Evolutionary conservation across 2,888 invertebrate genomes (phyloP).

Genomic region (Bruchidius siliquastri): DNA sequence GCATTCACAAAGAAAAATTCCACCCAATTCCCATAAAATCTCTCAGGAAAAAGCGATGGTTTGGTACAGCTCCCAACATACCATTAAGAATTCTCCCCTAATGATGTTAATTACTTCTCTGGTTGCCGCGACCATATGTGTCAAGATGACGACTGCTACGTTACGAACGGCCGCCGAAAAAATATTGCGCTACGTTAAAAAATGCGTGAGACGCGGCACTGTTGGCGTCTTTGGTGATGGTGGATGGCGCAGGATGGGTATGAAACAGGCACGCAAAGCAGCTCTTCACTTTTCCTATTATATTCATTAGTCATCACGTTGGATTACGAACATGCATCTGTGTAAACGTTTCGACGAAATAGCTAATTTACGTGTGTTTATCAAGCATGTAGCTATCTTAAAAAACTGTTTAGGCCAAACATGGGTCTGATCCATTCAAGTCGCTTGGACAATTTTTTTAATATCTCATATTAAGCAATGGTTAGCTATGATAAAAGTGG

Average conservation of each 20-base stretch:
- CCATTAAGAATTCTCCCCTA: slow-evolving; percentile 24
- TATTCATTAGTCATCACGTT: background rate
- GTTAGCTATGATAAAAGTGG: no score
- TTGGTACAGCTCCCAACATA: slow-evolving; percentile 6
- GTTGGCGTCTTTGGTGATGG: background rate
- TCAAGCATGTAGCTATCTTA: background rate
- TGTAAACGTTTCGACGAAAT: background rate
- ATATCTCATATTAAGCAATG: no score
- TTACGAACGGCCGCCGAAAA: slow-evolving; percentile 3
- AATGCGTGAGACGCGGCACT: background rate
- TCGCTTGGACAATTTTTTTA: no score
- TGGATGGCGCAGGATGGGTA: background rate
- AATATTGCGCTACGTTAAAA: background rate
- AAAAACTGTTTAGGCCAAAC: background rate
- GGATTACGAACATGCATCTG: background rate
- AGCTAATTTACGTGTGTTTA: background rate
- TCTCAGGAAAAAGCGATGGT: background rate
- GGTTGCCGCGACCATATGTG: slow-evolving; percentile 42
- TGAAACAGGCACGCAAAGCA: background rate
- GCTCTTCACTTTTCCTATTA: background rate
- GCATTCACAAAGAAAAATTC: background rate
- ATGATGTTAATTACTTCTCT: slow-evolving; percentile 33
- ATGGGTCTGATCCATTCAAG: background rate
- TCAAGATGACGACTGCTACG: slow-evolving; percentile 27
- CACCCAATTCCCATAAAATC: slow-evolving; percentile 1